Base-by-base conservation (phyloP, 35 echinoderm and acorn worm species). In the Stichopus chloronotus region DNA sequence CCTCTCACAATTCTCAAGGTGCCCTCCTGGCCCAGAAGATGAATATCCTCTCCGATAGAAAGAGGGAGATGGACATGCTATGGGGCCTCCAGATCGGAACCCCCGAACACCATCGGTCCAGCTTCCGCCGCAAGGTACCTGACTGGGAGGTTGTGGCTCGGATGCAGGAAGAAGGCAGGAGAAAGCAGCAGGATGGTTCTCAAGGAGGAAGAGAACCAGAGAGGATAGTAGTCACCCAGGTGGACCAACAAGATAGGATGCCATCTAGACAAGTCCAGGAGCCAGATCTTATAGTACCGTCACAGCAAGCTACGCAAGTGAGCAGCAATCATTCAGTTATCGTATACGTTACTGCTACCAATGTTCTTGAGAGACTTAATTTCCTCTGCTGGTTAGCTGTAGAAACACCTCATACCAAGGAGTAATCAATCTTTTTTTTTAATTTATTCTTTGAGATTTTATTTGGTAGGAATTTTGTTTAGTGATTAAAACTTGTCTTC, bases 21-120 rank as follows among this genome's bases (percentile, higher is more conserved):
- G 90, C 84, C 58, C 76, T 96, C 76, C 88, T 98, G 57, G 63
- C 79, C 76, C 96, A 95, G 57, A 95, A 92, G 54, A 83, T 98
- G 52, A 55, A 76, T 8, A 91, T 94, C 25, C 88, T 98, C 8
- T 93, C 84, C n/a, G 90, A 55, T 58, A 98, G 94, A 63, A 93
- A 94, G 79, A 88, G 94, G 78, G 94, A 98, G 90, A 87, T 98
- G 88, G 96, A 98, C 56, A 92, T 95, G 61, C 86, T 98, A 5
- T 95, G 92, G 90, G 92, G 95, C 60, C n/a, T 86, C 14, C 85
- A 76, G 7, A 74, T 87, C 10, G 78, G 69, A 8, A 78, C 54
- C 52, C 20, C 93, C n/a, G 90, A 61, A n/a, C 90, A 79, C 52
- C 89, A 92, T 14, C 24, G 89, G 16, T 71, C 94, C 4, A 83